These are phyloP conservation scores for Agrotis exclamationis DNA, from an alignment of 2,888 invertebrate genomes.

Conservation along the genomic window DNA sequence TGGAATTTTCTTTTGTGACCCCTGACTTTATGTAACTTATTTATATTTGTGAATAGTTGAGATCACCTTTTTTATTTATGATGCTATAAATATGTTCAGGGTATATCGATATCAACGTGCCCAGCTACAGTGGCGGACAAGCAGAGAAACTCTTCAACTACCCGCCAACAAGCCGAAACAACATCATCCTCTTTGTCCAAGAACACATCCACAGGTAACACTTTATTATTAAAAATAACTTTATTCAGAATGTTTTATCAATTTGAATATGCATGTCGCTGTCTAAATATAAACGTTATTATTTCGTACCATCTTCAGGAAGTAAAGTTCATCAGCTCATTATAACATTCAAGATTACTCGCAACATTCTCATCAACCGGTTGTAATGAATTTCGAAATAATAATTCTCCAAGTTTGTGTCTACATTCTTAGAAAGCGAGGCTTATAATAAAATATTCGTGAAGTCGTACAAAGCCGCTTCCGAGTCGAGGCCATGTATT, in stretches of 20 bases:
- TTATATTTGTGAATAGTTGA: conserved; percentile 25
- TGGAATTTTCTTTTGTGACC: conserved; percentile 12
- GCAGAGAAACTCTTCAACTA: conserved; percentile 91
- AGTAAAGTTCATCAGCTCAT: conserved; percentile 59
- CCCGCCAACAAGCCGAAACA: conserved; percentile 86
- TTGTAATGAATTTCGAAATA: conserved; percentile 61
- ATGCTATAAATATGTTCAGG: conserved; percentile 74
- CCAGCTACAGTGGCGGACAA: conserved; percentile 92
- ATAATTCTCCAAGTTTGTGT: conserved; percentile 46
- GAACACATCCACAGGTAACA: conserved; percentile 82
- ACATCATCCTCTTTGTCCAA: conserved; percentile 91
- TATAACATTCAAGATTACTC: conserved; percentile 55
- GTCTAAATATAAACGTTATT: conserved; percentile 27
- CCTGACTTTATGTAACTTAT: conserved; percentile 19
- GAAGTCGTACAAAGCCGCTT: conserved; percentile 58
- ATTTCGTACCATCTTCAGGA: conserved; percentile 18
- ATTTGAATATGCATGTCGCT: neutral
- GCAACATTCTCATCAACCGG: conserved; percentile 48
- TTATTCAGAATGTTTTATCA: neutral
- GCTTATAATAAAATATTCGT: conserved; percentile 66
- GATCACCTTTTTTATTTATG: conserved; percentile 12
- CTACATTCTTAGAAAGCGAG: conserved; percentile 28
- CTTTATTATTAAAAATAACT: neutral
- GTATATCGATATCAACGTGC: conserved; percentile 93
- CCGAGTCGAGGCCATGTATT: conserved; percentile 59